Conservation (phyloP, 2,797 vertebrate species). For the Prunella strophiata region DNA sequence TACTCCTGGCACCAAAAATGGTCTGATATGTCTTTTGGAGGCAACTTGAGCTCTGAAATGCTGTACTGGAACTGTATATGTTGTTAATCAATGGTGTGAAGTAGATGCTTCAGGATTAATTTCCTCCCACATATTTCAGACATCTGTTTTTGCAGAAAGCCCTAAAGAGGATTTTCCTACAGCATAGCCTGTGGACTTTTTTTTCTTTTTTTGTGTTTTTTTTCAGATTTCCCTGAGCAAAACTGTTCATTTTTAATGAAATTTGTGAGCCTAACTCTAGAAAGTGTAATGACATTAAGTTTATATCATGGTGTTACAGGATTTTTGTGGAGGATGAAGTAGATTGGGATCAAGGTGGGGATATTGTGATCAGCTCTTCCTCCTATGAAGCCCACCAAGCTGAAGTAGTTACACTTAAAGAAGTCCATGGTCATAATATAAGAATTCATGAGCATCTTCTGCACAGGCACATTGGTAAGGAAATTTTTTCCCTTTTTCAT, state of each 20-base stretch:
- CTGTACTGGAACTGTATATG: background rate
- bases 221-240: background rate
- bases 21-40: background rate
- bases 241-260: background rate
- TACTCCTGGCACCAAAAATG: background rate
- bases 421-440: conserved; percentile 62
- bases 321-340: conserved; percentile 69
- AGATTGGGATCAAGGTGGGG: conserved; percentile 70
- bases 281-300: background rate
- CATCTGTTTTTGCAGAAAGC: conserved; percentile 4
- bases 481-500: background rate
- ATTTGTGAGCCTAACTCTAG: background rate
- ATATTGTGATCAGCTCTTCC: conserved; percentile 73
- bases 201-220: background rate
- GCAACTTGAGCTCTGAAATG: background rate
- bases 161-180: background rate
- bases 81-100: background rate
- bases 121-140: conserved; percentile 16
- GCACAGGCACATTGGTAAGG: conserved; percentile 75
- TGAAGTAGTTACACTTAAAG: conserved; percentile 72
- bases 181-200: background rate
- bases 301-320: conserved; percentile 38
- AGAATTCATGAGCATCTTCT: conserved; percentile 55
- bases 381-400: conserved; percentile 79
- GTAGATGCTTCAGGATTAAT: background rate